A percentile compares a stretch with the other conserved stretches of the same genome.
Evolutionary conservation across 1,140 invertebrate genomes (phyloP).

Genomic region (Oppia nitens): DNA sequence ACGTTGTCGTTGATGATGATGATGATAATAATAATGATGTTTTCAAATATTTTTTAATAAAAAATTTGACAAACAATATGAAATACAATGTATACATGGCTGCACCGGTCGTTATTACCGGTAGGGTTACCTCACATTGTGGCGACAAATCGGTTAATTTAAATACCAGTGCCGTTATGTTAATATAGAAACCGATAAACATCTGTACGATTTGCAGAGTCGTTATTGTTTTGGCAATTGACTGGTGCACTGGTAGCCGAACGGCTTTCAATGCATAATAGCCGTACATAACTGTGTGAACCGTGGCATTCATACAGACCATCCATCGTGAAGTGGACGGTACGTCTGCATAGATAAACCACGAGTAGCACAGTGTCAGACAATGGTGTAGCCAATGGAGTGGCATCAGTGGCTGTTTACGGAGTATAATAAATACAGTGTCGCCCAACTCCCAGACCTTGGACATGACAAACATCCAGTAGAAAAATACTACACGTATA

Average conservation of each 20-base stretch:
- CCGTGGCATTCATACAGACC: constrained; percentile 35
- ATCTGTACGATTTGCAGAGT: constrained; percentile 80
- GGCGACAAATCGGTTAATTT: constrained; percentile 31
- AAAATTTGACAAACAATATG: too few species aligned
- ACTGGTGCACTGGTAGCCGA: constrained; percentile 58
- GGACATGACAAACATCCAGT: constrained; percentile 80
- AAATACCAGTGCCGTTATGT: too few species aligned
- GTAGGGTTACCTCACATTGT: constrained; percentile 31
- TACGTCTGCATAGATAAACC: constrained; percentile 92
- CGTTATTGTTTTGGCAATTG: constrained; percentile 81
- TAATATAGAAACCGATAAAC: constrained; percentile 71
- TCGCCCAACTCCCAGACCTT: constrained; percentile 47
- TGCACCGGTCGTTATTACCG: constrained; percentile 26
- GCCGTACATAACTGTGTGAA: constrained; percentile 32
- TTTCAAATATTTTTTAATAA: too few species aligned
- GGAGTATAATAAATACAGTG: constrained; percentile 35
- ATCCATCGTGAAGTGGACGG: constrained; percentile 39
- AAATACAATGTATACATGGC: constrained; percentile 39
- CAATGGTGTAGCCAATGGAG: constrained; percentile 42
- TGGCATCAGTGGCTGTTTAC: constrained; percentile 38
- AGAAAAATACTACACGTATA: constrained; percentile 46
- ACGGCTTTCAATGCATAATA: constrained; percentile 56
- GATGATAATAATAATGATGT: too few species aligned
- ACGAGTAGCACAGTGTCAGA: constrained; percentile 45
- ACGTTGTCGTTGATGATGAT: too few species aligned